These are phyloP conservation scores for Pseudomyrmex sp. DNA, from an alignment of 1,140 invertebrate species.

Conservation along the genomic window DNA sequence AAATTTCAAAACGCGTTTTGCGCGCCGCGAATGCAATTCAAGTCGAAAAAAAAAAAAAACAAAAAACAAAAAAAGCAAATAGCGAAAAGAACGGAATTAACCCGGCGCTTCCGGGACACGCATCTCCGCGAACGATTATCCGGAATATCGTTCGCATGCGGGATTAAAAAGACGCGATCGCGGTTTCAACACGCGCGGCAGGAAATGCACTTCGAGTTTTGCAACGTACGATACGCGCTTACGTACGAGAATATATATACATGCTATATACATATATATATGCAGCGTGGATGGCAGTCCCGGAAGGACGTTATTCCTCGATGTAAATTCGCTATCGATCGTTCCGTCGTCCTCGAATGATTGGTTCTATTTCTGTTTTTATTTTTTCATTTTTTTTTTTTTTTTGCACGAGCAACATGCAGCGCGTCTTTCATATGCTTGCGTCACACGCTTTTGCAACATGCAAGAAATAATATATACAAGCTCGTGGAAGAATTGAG, in stretches of 20 bases:
- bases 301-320: constrained; percentile 33
- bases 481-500: background rate
- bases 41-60: no score
- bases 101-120: background rate
- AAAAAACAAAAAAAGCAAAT: background rate
- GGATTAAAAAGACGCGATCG: background rate
- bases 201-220: background rate
- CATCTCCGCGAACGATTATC: background rate
- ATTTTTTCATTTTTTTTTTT: no score
- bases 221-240: background rate
- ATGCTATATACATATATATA: background rate
- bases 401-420: background rate
- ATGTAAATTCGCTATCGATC: constrained; percentile 54
- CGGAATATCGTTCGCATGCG: background rate
- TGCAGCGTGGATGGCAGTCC: background rate
- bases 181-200: background rate
- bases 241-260: no score
- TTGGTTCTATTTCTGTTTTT: background rate
- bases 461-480: constrained; percentile 15
- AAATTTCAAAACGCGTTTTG: background rate
- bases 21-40: background rate
- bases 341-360: constrained; percentile 11
- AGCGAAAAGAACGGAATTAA: background rate
- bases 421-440: background rate
- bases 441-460: constrained; percentile 14